Conservation (phyloP, 2,797 vertebrate genomes). For the Tragopan temminckii region DNA sequence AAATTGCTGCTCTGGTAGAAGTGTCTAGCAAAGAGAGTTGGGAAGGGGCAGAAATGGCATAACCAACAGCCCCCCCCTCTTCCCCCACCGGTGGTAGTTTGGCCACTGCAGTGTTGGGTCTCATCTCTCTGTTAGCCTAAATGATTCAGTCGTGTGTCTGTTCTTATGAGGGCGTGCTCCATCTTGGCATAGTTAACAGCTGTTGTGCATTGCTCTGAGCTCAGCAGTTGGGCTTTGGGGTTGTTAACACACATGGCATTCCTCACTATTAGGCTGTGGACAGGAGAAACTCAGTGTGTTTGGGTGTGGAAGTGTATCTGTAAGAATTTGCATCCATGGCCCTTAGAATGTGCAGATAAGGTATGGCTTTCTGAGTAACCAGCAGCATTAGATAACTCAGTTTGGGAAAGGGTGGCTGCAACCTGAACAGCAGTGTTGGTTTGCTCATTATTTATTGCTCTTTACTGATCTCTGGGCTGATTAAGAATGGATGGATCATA, state of each 20-base stretch:
- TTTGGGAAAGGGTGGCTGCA: neutral
- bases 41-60: neutral
- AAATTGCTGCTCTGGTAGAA: neutral
- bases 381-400: neutral
- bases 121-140: neutral
- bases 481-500: neutral
- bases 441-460: neutral
- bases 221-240: neutral
- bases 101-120: neutral
- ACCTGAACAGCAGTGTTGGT: neutral
- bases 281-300: neutral
- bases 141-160: neutral
- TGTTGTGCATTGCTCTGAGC: neutral
- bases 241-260: neutral
- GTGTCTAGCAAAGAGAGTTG: neutral
- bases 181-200: neutral
- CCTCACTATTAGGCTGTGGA: neutral
- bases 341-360: neutral
- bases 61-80: neutral
- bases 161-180: neutral
- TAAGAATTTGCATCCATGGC: neutral
- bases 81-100: neutral
- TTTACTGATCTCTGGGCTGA: neutral
- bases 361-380: neutral
- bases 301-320: neutral